A percentile compares a stretch with the other conserved stretches of the same genome.
phyloP scores from a whole-genome alignment of 2,888 invertebrate species.

The Nomada hirtipes region DNA sequence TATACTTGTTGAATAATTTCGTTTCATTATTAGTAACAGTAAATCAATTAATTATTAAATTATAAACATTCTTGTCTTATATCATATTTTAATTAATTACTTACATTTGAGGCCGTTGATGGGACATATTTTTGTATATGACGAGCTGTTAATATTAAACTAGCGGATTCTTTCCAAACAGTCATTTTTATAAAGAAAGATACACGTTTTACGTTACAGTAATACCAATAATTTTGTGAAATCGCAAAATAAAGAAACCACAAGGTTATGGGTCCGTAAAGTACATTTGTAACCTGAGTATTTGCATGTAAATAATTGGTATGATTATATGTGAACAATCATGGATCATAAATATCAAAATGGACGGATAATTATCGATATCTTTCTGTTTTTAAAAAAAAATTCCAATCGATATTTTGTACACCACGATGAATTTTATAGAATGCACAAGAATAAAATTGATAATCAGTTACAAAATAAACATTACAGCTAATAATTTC shows the following conservation, averaged over 20 bases:
- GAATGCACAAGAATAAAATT: too few relatives aligned
- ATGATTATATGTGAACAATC: not conserved
- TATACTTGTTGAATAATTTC: not conserved
- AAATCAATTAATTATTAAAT: not conserved
- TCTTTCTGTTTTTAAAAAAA: not conserved
- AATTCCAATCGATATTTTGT: not conserved
- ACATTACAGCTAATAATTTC: not conserved
- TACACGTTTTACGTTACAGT: not conserved
- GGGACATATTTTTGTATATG: conserved; percentile 63
- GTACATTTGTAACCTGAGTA: not conserved
- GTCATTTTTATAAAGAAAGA: conserved; percentile 78
- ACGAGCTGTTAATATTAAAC: conserved; percentile 87
- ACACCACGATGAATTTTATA: not conserved
- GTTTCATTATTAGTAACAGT: not conserved
- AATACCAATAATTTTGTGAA: conserved; percentile 1
- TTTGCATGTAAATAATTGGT: not conserved
- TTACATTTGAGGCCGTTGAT: conserved; percentile 56
- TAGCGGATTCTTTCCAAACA: conserved; percentile 88
- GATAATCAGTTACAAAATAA: not conserved
- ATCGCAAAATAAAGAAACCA: not conserved
- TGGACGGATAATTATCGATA: conserved; percentile 18
- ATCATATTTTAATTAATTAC: conserved; percentile 32
- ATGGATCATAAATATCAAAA: not conserved
- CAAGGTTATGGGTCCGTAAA: conserved; percentile 18
- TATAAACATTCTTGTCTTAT: not conserved